Conservation (phyloP, 2,113 vertebrate genomes). For the Sminthopsis crassicaudata region DNA sequence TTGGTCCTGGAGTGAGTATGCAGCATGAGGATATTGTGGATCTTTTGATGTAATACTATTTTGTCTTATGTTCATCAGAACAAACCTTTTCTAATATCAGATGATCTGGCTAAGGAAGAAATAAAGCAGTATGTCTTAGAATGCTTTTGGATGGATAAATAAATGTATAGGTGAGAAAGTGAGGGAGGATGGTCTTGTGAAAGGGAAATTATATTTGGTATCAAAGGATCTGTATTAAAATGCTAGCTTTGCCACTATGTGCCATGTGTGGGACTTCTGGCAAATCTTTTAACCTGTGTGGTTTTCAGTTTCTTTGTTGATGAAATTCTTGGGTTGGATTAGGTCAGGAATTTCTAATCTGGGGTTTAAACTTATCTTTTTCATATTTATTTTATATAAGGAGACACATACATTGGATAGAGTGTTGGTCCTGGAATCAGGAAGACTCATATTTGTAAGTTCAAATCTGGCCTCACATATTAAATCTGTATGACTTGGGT, state of each 20-base stretch:
- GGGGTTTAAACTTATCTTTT: neutral
- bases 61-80: neutral
- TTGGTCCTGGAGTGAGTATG: neutral
- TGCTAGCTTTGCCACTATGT: neutral
- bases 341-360: neutral
- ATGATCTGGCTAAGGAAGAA: constrained; percentile 19
- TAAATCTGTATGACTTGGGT: neutral
- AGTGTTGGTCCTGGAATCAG: neutral
- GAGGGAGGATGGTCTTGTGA: neutral
- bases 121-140: neutral
- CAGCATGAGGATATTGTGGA: neutral
- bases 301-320: neutral
- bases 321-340: neutral
- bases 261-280: no score
- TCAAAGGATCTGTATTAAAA: neutral
- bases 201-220: neutral
- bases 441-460: neutral
- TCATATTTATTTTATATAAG: neutral
- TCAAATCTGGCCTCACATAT: neutral
- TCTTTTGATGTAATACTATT: neutral
- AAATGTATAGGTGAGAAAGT: neutral
- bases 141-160: neutral
- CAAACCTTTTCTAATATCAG: neutral
- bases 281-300: neutral
- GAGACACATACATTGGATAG: neutral